Evolutionary conservation across 1,140 invertebrate species (phyloP), one percentile per base, ranked within the genome.

Genomic region (Psix sp.): DNA sequence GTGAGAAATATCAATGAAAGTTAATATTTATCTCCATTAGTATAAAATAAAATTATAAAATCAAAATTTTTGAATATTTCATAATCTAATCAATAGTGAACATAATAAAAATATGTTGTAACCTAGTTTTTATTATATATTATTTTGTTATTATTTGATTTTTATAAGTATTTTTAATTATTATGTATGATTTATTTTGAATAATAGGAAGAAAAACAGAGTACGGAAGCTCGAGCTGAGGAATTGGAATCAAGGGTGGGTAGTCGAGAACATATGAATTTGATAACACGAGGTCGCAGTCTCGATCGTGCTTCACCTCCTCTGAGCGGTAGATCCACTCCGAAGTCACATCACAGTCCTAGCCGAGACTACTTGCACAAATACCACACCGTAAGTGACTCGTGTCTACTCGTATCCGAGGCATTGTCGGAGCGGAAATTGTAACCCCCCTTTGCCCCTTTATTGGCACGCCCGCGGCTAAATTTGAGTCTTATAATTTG

Each of bases 171-270:
- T n/a, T n/a, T n/a, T n/a, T n/a, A n/a, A n/a, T n/a, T n/a, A n/a
- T n/a, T n/a, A n/a, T n/a, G n/a, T n/a, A n/a, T n/a, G n/a, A n/a
- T n/a, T n/a, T n/a, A n/a, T n/a, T n/a, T n/a, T n/a, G n/a, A n/a
- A n/a, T n/a, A n/a, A 10, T 29, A 99, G 90, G 98, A 99, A 88
- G 98, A 99, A 88, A 99, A 99, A 84, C 96, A 99, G 86, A 97
- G 92, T 80, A 98, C 96, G 2, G 98, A 99, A 87, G 95, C 97
- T 0, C 84, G 97, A 46, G 98, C 98, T 0, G 98, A 99, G 87
- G 97, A 99, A 85, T 88, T 99, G 21, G 98, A 99, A 86, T 97
- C 96, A 56, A 91, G 97, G 77, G 97, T 99, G 57, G 97, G 96
- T 74, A 97, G 95, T 84, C 91, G 97, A 79, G 95, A 97, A 85